Percentiles rank a stretch among this genome's conserved stretches.
These are phyloP conservation scores for Leucoma salicis DNA, from an alignment of 2,888 invertebrate species.

Conservation along the genomic window DNA sequence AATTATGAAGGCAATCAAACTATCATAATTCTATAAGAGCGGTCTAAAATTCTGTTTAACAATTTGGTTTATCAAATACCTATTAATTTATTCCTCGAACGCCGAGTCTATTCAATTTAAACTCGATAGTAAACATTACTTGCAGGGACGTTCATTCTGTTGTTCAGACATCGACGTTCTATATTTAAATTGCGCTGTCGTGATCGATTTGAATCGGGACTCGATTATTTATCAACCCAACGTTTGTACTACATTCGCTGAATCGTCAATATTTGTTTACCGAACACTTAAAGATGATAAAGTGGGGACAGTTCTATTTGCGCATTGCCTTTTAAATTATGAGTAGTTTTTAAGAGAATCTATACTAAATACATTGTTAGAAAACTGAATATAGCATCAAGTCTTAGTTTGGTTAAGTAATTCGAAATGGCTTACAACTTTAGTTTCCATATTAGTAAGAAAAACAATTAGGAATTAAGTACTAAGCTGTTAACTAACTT, in stretches of 20 bases:
- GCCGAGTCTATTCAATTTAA: slow-evolving; percentile 16
- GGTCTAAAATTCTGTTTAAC: slow-evolving; percentile 3
- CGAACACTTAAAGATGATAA: slow-evolving; percentile 13
- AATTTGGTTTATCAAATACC: slow-evolving; percentile 1
- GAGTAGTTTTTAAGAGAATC: too few relatives aligned
- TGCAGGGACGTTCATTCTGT: slow-evolving; percentile 20
- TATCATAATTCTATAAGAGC: background rate
- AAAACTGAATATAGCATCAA: too few relatives aligned
- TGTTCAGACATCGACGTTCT: slow-evolving; percentile 16
- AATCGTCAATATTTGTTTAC: slow-evolving; percentile 25
- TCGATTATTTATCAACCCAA: slow-evolving; percentile 30
- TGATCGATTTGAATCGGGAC: slow-evolving; percentile 36
- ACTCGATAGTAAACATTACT: slow-evolving; percentile 34
- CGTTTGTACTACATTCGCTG: slow-evolving; percentile 30
- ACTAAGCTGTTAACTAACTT: too few relatives aligned
- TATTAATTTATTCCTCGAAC: slow-evolving; percentile 8
- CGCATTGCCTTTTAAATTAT: too few relatives aligned
- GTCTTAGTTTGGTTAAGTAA: too few relatives aligned
- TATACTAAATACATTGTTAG: too few relatives aligned
- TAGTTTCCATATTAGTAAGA: too few relatives aligned
- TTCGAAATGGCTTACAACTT: too few relatives aligned
- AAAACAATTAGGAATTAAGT: too few relatives aligned
- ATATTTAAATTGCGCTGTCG: slow-evolving; percentile 45
- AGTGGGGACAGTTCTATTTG: slow-evolving; percentile 3
- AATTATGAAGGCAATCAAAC: background rate